A percentile compares a stretch with the other conserved stretches of the same genome.
These are phyloP conservation scores for Chiloscyllium plagiosum DNA, from an alignment of 2,113 vertebrate species.

Conservation along the genomic window DNA sequence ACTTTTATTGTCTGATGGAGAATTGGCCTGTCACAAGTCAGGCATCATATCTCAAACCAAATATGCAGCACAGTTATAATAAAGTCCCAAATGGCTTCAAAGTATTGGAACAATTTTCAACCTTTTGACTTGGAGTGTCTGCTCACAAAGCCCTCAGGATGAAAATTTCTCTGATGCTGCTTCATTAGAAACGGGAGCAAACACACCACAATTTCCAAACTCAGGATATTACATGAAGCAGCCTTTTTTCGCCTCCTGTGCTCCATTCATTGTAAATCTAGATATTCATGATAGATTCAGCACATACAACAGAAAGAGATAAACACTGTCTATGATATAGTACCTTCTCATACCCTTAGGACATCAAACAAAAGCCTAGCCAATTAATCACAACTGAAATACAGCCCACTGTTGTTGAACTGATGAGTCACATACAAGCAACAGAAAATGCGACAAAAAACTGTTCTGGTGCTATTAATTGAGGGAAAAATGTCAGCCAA, in stretches of 20 bases:
- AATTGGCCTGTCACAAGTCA: not conserved
- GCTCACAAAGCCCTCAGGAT: not conserved
- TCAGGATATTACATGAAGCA: not conserved
- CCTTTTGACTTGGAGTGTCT: slow-evolving; percentile 29
- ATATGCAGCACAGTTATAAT: slow-evolving; percentile 31
- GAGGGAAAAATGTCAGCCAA: not conserved
- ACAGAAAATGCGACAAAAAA: not conserved
- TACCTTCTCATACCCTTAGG: not conserved
- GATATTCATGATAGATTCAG: not conserved
- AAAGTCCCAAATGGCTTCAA: slow-evolving; percentile 32
- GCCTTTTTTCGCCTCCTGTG: not conserved
- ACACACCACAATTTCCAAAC: not conserved
- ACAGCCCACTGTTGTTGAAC: not conserved
- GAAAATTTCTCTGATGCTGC: slow-evolving; percentile 14
- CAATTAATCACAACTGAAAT: not conserved
- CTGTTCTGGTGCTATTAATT: not conserved
- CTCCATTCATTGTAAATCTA: not conserved
- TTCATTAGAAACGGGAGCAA: slow-evolving; percentile 2
- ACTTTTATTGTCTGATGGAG: not conserved
- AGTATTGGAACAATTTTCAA: slow-evolving; percentile 27
- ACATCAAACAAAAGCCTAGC: no score
- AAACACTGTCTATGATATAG: not conserved
- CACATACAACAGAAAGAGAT: not conserved
- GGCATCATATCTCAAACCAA: slow-evolving; percentile 24
- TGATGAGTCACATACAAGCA: not conserved